phyloP scores from a whole-genome alignment of 2,113 vertebrate species.

The Mellivora capensis region DNA sequence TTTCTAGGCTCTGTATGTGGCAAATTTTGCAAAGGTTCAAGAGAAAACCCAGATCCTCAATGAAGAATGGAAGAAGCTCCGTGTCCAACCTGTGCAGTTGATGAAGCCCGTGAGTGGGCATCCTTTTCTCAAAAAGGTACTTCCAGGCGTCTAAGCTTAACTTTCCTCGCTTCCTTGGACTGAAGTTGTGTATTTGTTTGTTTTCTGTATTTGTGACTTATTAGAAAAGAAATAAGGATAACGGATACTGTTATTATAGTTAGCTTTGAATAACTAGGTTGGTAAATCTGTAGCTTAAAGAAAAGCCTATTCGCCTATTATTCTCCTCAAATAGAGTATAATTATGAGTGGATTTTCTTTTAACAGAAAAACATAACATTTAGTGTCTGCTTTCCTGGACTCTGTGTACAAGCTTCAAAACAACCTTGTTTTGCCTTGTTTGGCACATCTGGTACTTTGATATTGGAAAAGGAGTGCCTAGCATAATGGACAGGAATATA shows the following conservation, averaged over 20 bases:
- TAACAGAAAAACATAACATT: neutral
- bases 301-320: neutral
- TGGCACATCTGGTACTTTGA: neutral
- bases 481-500: neutral
- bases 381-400: neutral
- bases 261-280: neutral
- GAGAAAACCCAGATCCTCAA: conserved; percentile 91
- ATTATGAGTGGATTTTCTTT: neutral
- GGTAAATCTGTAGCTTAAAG: neutral
- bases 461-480: neutral
- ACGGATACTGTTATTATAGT: neutral
- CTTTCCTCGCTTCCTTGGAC: neutral
- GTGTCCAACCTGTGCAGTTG: conserved; percentile 91
- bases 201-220: neutral
- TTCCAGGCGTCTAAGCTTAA: neutral
- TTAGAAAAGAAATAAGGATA: neutral
- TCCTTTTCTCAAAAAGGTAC: conserved; percentile 91
- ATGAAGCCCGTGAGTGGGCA: conserved; percentile 87
- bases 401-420: neutral
- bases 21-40: conserved; percentile 94
- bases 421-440: neutral
- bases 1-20: conserved; percentile 90
- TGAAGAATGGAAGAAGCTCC: conserved; percentile 93
- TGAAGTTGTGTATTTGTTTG: neutral
- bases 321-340: neutral